Evolutionary conservation across 1,140 invertebrate species (phyloP), one percentile per base, ranked within the genome.

Genomic region (Spodoptera litura): DNA sequence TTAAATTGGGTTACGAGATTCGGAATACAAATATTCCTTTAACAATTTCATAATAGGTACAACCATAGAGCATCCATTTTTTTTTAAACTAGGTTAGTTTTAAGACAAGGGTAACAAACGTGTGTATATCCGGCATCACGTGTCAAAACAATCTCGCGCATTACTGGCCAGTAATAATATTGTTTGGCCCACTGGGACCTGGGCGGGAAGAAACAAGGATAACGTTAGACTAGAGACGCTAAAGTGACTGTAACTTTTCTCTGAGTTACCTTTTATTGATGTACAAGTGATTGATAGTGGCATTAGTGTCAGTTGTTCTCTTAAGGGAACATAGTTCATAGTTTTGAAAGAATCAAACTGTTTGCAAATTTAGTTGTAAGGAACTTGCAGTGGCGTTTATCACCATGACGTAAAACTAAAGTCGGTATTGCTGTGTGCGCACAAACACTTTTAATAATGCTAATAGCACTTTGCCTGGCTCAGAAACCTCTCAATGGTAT

Each of bases 131-230:
- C 82, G 79, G 64, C 82, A 75, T 68, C 62, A 77, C 80, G 80
- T 84, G 87, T 90, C 89, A 89, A 89, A 90, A 89, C 87, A 90
- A 90, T 90, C 81, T 89, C 81, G 62, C 80, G 82, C 80, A 76
- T 85, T 89, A 89, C 87, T 87, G 86, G 76, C 75, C 72, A 79
- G 74, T 88, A 90, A 90, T 89, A 81, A 79, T 84, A 84, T 88
- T 89, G 74, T 78, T 58, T 73, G 78, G 78, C 73, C 82, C 71
- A 81, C n/a, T 15, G 75, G 83, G 83, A 81, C 83, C 74, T 20
- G 51, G 13, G n/a, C 25, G 27, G 62, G n/a, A 2, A 27, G 12
- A 58, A n/a, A 55, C 20, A 72, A 13, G 51, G 38, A 25, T 27
- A 5, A 2, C 3, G 6, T 10, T 66, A 3, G 6, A 77, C 74